These are phyloP conservation scores for Gopherus evgoodei DNA, from an alignment of 2,113 vertebrate species.

Conservation along the genomic window DNA sequence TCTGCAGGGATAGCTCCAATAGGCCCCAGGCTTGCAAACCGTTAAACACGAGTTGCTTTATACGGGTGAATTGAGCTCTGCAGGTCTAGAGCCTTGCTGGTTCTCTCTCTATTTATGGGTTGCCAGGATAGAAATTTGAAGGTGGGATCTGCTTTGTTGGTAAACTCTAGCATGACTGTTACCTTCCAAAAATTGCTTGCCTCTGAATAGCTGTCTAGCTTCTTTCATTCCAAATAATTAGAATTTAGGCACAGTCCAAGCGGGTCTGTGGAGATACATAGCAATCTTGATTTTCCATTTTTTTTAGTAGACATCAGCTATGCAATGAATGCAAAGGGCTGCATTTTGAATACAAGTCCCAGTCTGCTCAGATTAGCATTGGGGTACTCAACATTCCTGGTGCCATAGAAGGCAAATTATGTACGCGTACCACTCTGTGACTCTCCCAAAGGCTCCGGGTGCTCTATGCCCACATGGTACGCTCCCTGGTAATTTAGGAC, in stretches of 20 bases:
- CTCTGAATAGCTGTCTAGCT: neutral
- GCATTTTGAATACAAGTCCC: fast-evolving
- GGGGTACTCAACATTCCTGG: neutral
- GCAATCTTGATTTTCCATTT: neutral
- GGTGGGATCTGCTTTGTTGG: neutral
- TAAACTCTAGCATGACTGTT: neutral
- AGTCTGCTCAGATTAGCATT: too few relatives aligned
- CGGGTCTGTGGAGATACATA: neutral
- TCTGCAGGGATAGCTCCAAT: neutral
- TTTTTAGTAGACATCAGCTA: fast-evolving
- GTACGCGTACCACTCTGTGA: fast-evolving
- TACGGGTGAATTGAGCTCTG: fast-evolving
- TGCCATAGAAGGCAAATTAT: neutral
- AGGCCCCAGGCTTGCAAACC: neutral
- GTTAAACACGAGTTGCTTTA: neutral
- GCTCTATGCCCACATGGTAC: neutral
- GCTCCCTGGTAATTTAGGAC: neutral
- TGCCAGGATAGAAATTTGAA: neutral
- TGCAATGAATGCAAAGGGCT: neutral
- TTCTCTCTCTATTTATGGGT: neutral
- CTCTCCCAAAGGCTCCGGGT: too few relatives aligned
- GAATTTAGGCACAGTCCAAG: neutral
- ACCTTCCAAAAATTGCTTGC: neutral
- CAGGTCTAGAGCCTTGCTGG: neutral
- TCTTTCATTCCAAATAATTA: neutral